Evolutionary conservation across 2,888 invertebrate genomes (phyloP), one percentile per base, ranked within the genome.

Genomic region (Bombyx huttoni): DNA sequence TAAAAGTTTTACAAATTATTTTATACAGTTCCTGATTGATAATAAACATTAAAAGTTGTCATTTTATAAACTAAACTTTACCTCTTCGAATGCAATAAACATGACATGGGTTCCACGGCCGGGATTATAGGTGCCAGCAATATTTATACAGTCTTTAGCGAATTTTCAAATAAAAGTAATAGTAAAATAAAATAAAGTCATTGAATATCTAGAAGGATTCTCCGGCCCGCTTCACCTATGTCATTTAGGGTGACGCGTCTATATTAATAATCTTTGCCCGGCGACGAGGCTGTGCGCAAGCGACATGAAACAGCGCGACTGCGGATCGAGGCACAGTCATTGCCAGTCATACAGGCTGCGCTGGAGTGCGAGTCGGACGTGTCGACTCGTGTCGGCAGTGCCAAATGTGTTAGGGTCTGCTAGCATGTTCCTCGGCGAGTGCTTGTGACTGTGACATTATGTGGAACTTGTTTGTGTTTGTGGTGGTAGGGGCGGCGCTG

Each of bases 371-470:
- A 64, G 63, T 62, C 73, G 69, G 81, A 78, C 82, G 84, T 71
- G 73, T 53, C 56, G 48, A 52, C 50, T 48, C 40, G 47, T 34
- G 45, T 45, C 50, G 45, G 24, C 24, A 5, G 24, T 24, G 50
- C 54, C 53, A 46, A 33, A 13, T 46, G 50, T 50, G 24, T 50
- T 33, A 50, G 33, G 50, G 64, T 75, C 70, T 67, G 63, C 60
- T 76, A 78, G 73, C 68, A 76, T 78, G 81, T 68, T 65, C 58
- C 67, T 64, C 58, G 62, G 65, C 65, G 65, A 65, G 66, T 65
- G 57, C 63, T 59, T 71, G 80, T 75, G 73, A 74, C 64, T 70
- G 79, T 77, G 75, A 65, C 64, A 72, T 60, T 58, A 81, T 82
- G 82, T 75, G 79, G 79, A 75, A 68, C 63, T 60, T 73, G 55